Percentiles rank a stretch among this genome's conserved stretches.
Conservation (phyloP, 2,113 vertebrate genomes). For the Coptodon bakossiorum region DNA sequence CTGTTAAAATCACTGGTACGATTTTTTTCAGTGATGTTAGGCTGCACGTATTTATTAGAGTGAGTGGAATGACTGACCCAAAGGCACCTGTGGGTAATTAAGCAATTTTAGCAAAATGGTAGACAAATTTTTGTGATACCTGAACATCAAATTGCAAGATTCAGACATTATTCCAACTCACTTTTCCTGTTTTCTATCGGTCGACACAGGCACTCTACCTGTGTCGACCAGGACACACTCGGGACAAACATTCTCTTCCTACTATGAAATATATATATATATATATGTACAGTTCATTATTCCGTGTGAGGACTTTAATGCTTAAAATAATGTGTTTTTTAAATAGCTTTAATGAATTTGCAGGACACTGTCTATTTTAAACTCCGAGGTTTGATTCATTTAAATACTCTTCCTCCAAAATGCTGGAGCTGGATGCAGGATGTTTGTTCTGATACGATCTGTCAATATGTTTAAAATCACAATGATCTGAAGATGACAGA, state of each 20-base stretch:
- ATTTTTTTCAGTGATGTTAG: neutral
- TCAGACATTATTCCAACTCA: neutral
- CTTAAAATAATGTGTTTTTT: rapidly evolving
- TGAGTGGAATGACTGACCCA: neutral
- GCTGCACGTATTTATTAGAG: rapidly evolving
- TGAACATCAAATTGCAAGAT: neutral
- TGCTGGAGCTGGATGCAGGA: neutral
- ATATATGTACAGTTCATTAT: neutral
- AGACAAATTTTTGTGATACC: neutral
- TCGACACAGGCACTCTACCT: neutral
- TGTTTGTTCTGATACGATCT: neutral
- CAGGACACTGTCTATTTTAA: neutral
- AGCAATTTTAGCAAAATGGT: neutral
- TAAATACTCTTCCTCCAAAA: neutral
- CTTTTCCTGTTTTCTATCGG: neutral
- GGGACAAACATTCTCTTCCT: neutral
- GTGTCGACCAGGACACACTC: neutral
- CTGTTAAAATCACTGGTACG: neutral
- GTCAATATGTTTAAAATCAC: neutral
- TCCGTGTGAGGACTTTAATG: neutral
- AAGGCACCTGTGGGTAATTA: neutral
- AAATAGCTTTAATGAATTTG: neutral
- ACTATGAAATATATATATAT: neutral
- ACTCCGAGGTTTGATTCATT: neutral
- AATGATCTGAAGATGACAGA: neutral